phyloP scores from a whole-genome alignment of 2,797 vertebrate species.

The Strix occidentalis region DNA sequence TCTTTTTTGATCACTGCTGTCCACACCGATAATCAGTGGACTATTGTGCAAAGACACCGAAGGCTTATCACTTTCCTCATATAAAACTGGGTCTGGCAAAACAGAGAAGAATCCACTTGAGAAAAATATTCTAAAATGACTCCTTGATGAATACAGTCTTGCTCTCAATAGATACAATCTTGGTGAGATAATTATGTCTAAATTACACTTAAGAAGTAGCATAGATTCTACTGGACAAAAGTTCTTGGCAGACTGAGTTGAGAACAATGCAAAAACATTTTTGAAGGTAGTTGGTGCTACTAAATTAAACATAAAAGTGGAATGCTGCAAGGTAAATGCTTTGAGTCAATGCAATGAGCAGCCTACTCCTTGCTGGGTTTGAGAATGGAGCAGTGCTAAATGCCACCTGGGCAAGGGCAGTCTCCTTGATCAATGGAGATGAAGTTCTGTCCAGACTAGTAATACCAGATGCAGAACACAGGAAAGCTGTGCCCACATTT shows the following conservation, averaged over 20 bases:
- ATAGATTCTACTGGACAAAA: constrained; percentile 48
- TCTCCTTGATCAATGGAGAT: neutral
- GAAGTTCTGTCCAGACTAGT: constrained; percentile 1
- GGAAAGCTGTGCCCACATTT: neutral
- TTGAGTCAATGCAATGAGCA: constrained; percentile 19
- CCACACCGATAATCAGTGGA: neutral
- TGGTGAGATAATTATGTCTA: constrained; percentile 45
- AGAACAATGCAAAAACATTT: constrained; percentile 19
- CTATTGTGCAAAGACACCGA: neutral
- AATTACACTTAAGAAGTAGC: constrained; percentile 37
- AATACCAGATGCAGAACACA: neutral
- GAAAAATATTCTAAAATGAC: constrained; percentile 27
- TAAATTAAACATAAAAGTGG: constrained; percentile 18
- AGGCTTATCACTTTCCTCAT: neutral
- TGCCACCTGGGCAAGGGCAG: neutral
- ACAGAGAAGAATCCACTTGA: constrained; percentile 27
- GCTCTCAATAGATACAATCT: constrained; percentile 52
- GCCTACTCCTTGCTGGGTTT: neutral
- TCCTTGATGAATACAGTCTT: constrained; percentile 46
- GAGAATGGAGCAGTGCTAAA: neutral
- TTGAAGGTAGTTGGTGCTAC: neutral
- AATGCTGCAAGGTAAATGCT: constrained; percentile 15
- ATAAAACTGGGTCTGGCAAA: neutral
- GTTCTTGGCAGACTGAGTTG: constrained; percentile 25
- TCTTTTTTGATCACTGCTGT: constrained; percentile 12